Evolutionary conservation across 2,797 vertebrate species (phyloP), one percentile per base, ranked within the genome.

Genomic region (Rhabdophis nuchalis): DNA sequence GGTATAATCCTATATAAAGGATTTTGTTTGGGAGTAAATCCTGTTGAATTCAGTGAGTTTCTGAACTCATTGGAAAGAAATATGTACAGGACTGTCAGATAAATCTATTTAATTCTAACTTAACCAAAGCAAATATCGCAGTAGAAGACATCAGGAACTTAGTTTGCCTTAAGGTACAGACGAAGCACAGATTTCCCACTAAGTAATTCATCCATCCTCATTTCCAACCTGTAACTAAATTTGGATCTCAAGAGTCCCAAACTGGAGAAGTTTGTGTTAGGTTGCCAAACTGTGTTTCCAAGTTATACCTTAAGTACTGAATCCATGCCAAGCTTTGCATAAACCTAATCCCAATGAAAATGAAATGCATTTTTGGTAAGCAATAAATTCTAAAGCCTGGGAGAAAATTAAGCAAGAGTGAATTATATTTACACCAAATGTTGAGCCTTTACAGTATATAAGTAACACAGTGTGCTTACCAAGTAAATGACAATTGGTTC

Each of bases 371-470:
- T 68, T 91, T 52, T 56, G 60, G 25, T 68, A 29, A 54, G 68
- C 32, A 82, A 82, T 57, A 90, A 29, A 90, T 57, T 90, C 23
- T 56, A 90, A 90, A 20, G 23, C 53, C 68, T 41, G 27, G 32
- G 32, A 90, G 53, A 90, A 82, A 56, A 90, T 57, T 57, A 90
- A 90, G 32, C 53, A 82, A 90, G 68, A n/a, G 23, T n/a, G 41
- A 82, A 90, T 90, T 90, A 90, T 90, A 82, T 82, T 90, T 82
- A 82, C 53, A 90, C 23, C 46, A 54, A 90, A 57, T 20, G 36
- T 57, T 57, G n/a, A 82, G 14, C 41, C 53, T 46, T 82, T 82
- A 25, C 53, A 36, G 52, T 9, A 54, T 25, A 29, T 82, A 13
- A 90, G 53, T 90, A 27, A 82, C 9, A 25, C 54, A 56, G 27